Percentiles rank a stretch among this genome's conserved stretches.
Evolutionary conservation across 2,113 vertebrate genomes (phyloP).

Genomic region (Columbina picui): DNA sequence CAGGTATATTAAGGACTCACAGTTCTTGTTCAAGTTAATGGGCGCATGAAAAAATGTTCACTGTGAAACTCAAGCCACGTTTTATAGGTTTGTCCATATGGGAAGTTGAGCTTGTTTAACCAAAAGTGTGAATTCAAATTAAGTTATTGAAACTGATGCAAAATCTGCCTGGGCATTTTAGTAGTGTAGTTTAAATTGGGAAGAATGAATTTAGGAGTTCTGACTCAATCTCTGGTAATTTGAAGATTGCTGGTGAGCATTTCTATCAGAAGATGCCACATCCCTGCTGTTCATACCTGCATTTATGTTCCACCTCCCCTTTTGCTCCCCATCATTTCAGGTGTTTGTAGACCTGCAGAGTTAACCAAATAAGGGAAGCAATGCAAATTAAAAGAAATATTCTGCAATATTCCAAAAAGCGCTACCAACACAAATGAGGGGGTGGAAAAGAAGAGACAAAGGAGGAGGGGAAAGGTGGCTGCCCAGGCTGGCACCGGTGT

Average conservation of each 20-base stretch:
- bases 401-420: background rate
- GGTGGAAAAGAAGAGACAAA: background rate
- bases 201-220: background rate
- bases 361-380: background rate
- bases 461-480: background rate
- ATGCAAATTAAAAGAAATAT: background rate
- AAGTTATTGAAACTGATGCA: slow-evolving; percentile 14
- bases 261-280: background rate
- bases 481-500: background rate
- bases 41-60: slow-evolving; percentile 2
- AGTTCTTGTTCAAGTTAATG: slow-evolving; percentile 43
- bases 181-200: background rate
- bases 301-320: background rate
- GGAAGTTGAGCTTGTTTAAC: slow-evolving; percentile 29
- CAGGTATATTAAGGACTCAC: background rate
- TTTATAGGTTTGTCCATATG: slow-evolving; percentile 52
- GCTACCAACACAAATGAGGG: background rate
- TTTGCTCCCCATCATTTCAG: background rate
- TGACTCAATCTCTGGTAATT: background rate
- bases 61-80: background rate
- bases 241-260: background rate
- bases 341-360: background rate
- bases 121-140: slow-evolving; percentile 49
- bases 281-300: background rate
- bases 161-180: slow-evolving; percentile 14